These are phyloP conservation scores for Cerastis leucographa DNA, from an alignment of 2,888 invertebrate species.

Conservation along the genomic window DNA sequence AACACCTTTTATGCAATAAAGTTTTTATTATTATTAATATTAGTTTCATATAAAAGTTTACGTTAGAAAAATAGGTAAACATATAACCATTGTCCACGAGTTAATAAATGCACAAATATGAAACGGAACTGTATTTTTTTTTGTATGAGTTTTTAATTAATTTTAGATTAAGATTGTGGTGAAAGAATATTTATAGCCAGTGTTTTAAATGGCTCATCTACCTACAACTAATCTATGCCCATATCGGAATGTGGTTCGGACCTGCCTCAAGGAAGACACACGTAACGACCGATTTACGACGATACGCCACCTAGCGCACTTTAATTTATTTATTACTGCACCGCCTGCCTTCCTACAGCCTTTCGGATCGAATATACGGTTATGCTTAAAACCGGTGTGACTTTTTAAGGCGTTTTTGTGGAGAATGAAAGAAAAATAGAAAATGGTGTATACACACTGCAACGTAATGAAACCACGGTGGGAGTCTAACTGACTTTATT, in stretches of 20 bases:
- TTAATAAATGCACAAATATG: too few relatives aligned
- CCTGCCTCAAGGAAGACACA: slow-evolving; percentile 75
- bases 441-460: not conserved
- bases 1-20: too few relatives aligned
- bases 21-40: too few relatives aligned
- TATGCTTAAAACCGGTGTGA: not conserved
- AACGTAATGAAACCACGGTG: too few relatives aligned
- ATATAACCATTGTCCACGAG: too few relatives aligned
- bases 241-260: slow-evolving; percentile 72
- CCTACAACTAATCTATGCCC: slow-evolving; percentile 50
- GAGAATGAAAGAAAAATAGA: not conserved
- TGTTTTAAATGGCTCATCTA: slow-evolving; percentile 19
- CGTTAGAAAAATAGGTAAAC: too few relatives aligned
- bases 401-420: not conserved
- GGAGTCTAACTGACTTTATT: too few relatives aligned
- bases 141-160: too few relatives aligned
- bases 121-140: too few relatives aligned
- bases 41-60: too few relatives aligned
- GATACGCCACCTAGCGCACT: slow-evolving; percentile 55
- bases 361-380: slow-evolving; percentile 2
- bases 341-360: slow-evolving; percentile 23
- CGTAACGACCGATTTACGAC: slow-evolving; percentile 60
- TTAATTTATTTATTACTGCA: slow-evolving; percentile 62
- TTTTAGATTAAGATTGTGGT: too few relatives aligned
- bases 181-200: too few relatives aligned